A percentile compares a stretch with the other conserved stretches of the same genome.
These are phyloP conservation scores for Junonia oenone DNA, from an alignment of 2,888 invertebrate genomes.

Conservation along the genomic window DNA sequence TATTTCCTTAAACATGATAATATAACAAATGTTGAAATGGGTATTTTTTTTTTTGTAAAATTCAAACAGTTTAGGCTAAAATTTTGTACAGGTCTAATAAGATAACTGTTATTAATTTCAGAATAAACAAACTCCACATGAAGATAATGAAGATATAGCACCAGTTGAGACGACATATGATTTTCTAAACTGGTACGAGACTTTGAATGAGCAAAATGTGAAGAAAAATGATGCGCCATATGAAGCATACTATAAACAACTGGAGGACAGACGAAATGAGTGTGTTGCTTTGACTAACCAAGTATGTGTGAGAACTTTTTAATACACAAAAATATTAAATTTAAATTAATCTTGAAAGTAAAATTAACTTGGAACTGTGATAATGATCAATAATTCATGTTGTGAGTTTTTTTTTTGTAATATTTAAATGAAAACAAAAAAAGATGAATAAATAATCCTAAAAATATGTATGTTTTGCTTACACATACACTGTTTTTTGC, in stretches of 20 bases:
- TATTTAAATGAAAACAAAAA: too few relatives aligned
- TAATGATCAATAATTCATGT: too few relatives aligned
- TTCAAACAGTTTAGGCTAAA: too few relatives aligned
- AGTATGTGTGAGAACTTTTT: conserved; percentile 54
- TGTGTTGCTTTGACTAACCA: conserved; percentile 84
- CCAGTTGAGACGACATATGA: conserved; percentile 82
- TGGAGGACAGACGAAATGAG: conserved; percentile 83
- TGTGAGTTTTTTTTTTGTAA: too few relatives aligned
- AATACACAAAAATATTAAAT: neutral
- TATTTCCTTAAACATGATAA: too few relatives aligned
- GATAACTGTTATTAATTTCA: conserved; percentile 8
- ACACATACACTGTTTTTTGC: too few relatives aligned
- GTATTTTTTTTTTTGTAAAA: too few relatives aligned
- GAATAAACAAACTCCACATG: conserved; percentile 8
- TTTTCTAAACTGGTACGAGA: conserved; percentile 88
- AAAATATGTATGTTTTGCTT: too few relatives aligned
- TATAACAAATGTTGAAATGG: too few relatives aligned
- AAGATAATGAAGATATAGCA: conserved; percentile 33
- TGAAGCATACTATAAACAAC: conserved; percentile 84
- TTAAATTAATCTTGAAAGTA: too few relatives aligned
- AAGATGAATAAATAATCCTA: too few relatives aligned
- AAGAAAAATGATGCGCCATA: conserved; percentile 85
- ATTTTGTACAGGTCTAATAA: neutral
- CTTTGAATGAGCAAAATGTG: conserved; percentile 84
- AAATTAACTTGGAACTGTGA: too few relatives aligned